Conservation (phyloP, 2,113 vertebrate genomes). For the Dicrurus megarhynchus region DNA sequence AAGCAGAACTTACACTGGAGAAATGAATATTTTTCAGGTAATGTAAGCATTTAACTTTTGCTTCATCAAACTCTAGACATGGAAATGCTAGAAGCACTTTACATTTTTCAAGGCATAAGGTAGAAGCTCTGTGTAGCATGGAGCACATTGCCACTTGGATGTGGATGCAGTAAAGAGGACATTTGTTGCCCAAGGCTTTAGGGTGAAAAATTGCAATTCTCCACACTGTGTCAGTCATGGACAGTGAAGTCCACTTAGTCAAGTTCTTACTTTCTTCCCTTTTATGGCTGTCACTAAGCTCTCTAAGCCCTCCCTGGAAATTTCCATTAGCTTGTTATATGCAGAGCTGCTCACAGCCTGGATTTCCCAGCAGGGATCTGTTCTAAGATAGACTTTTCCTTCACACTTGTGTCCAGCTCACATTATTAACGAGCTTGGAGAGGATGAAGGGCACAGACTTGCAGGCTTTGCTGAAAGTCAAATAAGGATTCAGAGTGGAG, state of each 20-base stretch:
- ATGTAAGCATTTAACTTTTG: constrained; percentile 56
- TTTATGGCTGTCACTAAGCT: constrained; percentile 52
- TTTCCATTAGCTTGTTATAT: constrained; percentile 53
- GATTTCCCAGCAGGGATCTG: constrained; percentile 37
- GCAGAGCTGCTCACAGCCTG: constrained; percentile 11
- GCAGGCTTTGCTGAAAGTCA: neutral
- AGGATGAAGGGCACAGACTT: constrained; percentile 15
- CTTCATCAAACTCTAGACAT: constrained; percentile 22
- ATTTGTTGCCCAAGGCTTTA: constrained; percentile 26
- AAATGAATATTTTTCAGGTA: constrained; percentile 50
- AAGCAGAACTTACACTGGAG: constrained; percentile 17
- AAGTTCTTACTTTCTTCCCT: constrained; percentile 41
- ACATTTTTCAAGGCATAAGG: neutral
- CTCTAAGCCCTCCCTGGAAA: constrained; percentile 45
- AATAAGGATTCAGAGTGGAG: neutral
- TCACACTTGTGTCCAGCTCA: constrained; percentile 23
- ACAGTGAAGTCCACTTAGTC: constrained; percentile 42
- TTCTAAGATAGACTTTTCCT: constrained; percentile 1
- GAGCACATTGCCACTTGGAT: neutral
- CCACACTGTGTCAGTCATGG: constrained; percentile 37
- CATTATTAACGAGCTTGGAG: neutral
- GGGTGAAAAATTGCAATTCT: constrained; percentile 52
- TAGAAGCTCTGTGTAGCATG: neutral
- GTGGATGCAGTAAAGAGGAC: neutral
- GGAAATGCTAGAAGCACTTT: constrained; percentile 43